Percentiles rank a stretch among this genome's conserved stretches.
These are phyloP conservation scores for Parnassius orleans DNA, from an alignment of 2,888 invertebrate species.

Conservation along the genomic window DNA sequence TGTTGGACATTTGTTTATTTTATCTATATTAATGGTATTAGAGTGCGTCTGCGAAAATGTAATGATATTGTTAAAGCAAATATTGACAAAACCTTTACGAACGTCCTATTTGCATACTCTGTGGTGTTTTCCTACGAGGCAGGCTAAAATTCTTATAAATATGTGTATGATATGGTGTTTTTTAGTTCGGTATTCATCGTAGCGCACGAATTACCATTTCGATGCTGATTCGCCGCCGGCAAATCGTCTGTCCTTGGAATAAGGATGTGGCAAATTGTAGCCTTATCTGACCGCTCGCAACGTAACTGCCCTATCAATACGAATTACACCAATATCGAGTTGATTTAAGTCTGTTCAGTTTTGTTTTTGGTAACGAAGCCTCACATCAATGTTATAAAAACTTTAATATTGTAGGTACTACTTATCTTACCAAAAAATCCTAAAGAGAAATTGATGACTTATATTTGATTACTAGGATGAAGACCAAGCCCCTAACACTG, in stretches of 20 bases:
- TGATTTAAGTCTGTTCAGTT: not conserved
- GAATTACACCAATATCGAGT: slow-evolving; percentile 12
- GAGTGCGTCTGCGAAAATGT: slow-evolving; percentile 9
- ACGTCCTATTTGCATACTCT: slow-evolving; percentile 16
- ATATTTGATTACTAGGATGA: too few relatives aligned
- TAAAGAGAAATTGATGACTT: too few relatives aligned
- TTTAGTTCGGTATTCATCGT: slow-evolving; percentile 68
- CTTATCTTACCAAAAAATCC: too few relatives aligned
- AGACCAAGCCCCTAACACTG: too few relatives aligned
- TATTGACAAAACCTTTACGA: slow-evolving; percentile 18
- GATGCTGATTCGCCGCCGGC: slow-evolving; percentile 56
- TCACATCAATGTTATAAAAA: too few relatives aligned
- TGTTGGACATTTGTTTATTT: slow-evolving; percentile 5
- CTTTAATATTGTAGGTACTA: too few relatives aligned
- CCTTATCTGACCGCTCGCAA: slow-evolving; percentile 57
- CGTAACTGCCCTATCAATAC: slow-evolving; percentile 41
- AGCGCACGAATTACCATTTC: slow-evolving; percentile 72
- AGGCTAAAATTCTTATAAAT: slow-evolving; percentile 12
- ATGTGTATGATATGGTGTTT: slow-evolving; percentile 46
- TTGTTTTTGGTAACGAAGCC: not conserved
- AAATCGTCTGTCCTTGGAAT: slow-evolving; percentile 69
- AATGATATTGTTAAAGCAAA: slow-evolving; percentile 9
- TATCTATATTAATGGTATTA: slow-evolving; percentile 15
- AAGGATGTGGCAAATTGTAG: slow-evolving; percentile 68
- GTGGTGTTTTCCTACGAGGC: slow-evolving; percentile 20